Conservation (phyloP, 2,888 invertebrate species). For the Ptychoptera contaminata region DNA sequence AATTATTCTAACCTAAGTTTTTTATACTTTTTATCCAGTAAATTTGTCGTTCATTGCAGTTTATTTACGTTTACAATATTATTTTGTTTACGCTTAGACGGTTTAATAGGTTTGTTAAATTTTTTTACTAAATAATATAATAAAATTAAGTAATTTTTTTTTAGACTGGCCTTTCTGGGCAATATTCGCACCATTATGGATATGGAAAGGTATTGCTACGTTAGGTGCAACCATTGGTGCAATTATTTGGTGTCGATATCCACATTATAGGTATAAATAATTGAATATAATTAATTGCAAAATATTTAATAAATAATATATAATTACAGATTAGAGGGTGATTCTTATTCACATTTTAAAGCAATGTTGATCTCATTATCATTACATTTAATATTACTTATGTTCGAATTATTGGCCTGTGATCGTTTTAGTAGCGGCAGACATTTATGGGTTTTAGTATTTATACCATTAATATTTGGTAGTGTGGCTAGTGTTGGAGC, state of each 20-base stretch:
- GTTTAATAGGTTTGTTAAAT: constrained; percentile 38
- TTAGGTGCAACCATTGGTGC: constrained; percentile 82
- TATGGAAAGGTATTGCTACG: constrained; percentile 88
- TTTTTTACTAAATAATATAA: neutral
- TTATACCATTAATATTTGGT: constrained; percentile 92
- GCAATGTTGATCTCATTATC: constrained; percentile 94
- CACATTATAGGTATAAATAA: constrained; percentile 82
- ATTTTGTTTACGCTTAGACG: constrained; percentile 80
- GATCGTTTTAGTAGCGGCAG: constrained; percentile 81
- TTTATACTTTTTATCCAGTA: constrained; percentile 42
- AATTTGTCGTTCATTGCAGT: constrained; percentile 91
- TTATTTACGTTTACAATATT: constrained; percentile 81
- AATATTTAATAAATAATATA: neutral
- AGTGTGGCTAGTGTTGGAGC: constrained; percentile 94
- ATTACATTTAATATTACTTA: constrained; percentile 81
- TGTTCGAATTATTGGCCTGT: constrained; percentile 93
- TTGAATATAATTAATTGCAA: constrained; percentile 1
- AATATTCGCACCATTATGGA: constrained; percentile 92
- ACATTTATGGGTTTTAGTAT: constrained; percentile 79
- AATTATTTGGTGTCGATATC: constrained; percentile 91
- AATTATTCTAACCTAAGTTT: constrained; percentile 3
- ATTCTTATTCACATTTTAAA: constrained; percentile 94
- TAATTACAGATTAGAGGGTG: constrained; percentile 70
- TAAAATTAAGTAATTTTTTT: neutral
- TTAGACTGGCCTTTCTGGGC: constrained; percentile 87